Evolutionary conservation across 2,888 invertebrate species (phyloP), one percentile per base, ranked within the genome.

Genomic region (Torymus auratus): DNA sequence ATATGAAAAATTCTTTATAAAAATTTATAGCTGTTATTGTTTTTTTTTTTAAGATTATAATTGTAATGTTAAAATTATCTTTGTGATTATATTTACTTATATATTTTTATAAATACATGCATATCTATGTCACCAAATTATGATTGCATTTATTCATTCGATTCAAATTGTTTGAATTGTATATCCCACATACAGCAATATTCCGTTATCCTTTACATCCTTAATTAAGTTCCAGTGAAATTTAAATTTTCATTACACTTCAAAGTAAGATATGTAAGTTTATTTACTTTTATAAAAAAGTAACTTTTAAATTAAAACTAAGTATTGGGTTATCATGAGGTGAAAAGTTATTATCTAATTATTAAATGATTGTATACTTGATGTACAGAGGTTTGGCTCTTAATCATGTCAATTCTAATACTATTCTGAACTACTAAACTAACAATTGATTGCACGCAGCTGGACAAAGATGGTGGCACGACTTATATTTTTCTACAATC

Each of bases 381-480:
- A n/a, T 23, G 28, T 61, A 12, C 23, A 72, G 52, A 20, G 41
- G 23, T 12, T 4, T 14, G 17, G 20, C 65, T 80, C 53, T 50
- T 15, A 52, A 20, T 62, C n/a, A 17, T 56, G n/a, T 23, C 20
- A 67, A 71, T 62, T 11, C 15, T 77, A 62, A 60, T 28, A 1
- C 23, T 70, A 20, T 62, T 61, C n/a, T 69, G 15, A 78, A 28
- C 53, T 52, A 52, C 61, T 60, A 56, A 58, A 77, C 82, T 82
- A 82, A 82, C 80, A 83, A 84, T 87, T 87, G 83, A 87, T 89
- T 88, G 89, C 91, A 91, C 88, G 89, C 90, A 91, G 91, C 90
- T 84, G 88, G 89, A 89, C 84, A 84, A 85, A 79, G 28, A 88
- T 86, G 85, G 85, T 86, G 86, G 86, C 86, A 83, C 86, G 86